Percentiles rank a stretch among this genome's conserved stretches.
phyloP scores from a whole-genome alignment of 2,888 invertebrate genomes.

The Mactromeris polynyma region DNA sequence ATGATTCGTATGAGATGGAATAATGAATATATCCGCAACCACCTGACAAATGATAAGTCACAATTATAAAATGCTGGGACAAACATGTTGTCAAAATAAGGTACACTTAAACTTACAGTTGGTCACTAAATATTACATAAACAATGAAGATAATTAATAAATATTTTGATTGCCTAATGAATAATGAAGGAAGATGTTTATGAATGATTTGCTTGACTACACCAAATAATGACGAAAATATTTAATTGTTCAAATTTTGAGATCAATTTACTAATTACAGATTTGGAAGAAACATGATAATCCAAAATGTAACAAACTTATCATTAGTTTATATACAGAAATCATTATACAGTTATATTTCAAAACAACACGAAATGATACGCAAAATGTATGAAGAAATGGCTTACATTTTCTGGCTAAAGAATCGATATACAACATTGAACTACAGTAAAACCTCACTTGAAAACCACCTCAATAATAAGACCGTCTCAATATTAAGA shows the following conservation, averaged over 20 bases:
- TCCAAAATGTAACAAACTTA: neutral
- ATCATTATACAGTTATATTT: neutral
- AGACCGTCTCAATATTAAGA: no score
- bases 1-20: neutral
- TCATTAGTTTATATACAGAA: neutral
- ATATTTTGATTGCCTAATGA: neutral
- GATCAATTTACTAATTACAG: neutral
- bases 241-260: constrained; percentile 2
- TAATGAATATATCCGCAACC: neutral
- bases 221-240: neutral
- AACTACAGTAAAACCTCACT: no score
- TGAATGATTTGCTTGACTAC: neutral
- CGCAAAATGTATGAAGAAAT: neutral
- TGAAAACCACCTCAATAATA: no score
- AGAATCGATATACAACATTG: neutral
- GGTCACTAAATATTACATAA: neutral
- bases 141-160: neutral
- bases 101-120: neutral
- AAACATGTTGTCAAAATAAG: neutral
- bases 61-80: neutral
- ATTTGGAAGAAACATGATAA: neutral
- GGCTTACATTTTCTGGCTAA: no score
- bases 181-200: neutral
- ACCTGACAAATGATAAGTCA: neutral
- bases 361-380: neutral